A percentile compares a stretch with the other conserved stretches of the same genome.
Evolutionary conservation across 1,140 invertebrate genomes (phyloP).

Genomic region (Pseudomyrmex flavicornis): DNA sequence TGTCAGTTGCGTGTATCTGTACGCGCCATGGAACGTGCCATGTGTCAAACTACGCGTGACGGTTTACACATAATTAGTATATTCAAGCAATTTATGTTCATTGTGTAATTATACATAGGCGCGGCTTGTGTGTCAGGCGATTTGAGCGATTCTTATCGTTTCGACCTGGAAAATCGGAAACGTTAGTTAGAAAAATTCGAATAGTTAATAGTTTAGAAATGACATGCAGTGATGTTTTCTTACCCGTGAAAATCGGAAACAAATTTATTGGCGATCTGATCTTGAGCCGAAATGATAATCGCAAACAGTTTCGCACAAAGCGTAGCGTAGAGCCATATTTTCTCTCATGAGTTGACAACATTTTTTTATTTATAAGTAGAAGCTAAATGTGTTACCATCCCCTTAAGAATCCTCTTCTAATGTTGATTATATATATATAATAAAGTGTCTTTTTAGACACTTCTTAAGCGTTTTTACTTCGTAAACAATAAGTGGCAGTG

Average conservation of each 20-base stretch:
- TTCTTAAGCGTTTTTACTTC: background rate
- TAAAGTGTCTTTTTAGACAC: slow-evolving; percentile 16
- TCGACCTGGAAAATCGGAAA: background rate
- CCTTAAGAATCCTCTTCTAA: background rate
- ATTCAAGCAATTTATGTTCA: background rate
- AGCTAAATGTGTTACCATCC: slow-evolving; percentile 25
- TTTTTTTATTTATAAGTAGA: slow-evolving; percentile 30
- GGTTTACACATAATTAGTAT: background rate
- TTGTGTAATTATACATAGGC: background rate
- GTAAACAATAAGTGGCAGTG: background rate
- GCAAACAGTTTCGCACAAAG: slow-evolving; percentile 9
- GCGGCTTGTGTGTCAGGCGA: background rate
- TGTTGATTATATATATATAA: slow-evolving; percentile 10
- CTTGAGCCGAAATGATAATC: background rate
- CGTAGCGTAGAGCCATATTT: background rate
- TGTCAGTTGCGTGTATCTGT: background rate
- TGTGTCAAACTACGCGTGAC: slow-evolving; percentile 13
- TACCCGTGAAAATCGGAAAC: background rate
- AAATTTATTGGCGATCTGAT: too few relatives aligned
- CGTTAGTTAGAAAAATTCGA: background rate
- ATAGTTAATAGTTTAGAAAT: background rate
- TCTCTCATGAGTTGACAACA: background rate
- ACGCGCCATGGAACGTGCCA: slow-evolving; percentile 4
- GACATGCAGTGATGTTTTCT: background rate
- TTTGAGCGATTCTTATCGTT: background rate